phyloP scores from a whole-genome alignment of 1,140 invertebrate species.

The Portunus trituberculatus region DNA sequence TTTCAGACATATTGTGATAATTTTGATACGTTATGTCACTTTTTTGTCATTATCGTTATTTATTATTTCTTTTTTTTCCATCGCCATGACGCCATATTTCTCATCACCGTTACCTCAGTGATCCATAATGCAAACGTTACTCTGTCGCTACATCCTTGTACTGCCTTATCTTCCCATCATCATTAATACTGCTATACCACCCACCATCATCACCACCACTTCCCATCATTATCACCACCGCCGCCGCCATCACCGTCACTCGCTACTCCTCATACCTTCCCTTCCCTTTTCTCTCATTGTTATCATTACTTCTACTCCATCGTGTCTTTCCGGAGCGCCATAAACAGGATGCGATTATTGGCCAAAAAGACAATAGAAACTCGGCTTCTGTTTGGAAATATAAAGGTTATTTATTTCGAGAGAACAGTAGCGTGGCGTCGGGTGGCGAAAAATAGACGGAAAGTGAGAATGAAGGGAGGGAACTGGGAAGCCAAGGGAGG shows the following conservation, averaged over 20 bases:
- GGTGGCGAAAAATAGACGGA: neutral
- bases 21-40: neutral
- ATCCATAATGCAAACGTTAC: neutral
- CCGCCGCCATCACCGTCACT: neutral
- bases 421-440: too few relatives aligned
- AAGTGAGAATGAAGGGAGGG: neutral
- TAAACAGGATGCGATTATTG: neutral
- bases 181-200: neutral
- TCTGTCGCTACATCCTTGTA: neutral
- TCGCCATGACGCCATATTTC: neutral
- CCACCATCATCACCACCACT: neutral
- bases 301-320: neutral
- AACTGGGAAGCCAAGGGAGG: neutral
- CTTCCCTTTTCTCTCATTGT: neutral
- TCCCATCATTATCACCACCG: neutral
- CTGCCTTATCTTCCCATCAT: neutral
- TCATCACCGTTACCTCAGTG: neutral
- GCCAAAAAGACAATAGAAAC: slow-evolving; percentile 5
- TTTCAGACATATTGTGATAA: neutral
- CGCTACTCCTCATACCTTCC: neutral
- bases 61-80: neutral
- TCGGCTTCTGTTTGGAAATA: neutral
- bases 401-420: too few relatives aligned
- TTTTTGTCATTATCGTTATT: neutral
- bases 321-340: neutral